Evolutionary conservation across 2,113 vertebrate species (phyloP), one percentile per base, ranked within the genome.

Genomic region (Ramphastos sulfuratus): DNA sequence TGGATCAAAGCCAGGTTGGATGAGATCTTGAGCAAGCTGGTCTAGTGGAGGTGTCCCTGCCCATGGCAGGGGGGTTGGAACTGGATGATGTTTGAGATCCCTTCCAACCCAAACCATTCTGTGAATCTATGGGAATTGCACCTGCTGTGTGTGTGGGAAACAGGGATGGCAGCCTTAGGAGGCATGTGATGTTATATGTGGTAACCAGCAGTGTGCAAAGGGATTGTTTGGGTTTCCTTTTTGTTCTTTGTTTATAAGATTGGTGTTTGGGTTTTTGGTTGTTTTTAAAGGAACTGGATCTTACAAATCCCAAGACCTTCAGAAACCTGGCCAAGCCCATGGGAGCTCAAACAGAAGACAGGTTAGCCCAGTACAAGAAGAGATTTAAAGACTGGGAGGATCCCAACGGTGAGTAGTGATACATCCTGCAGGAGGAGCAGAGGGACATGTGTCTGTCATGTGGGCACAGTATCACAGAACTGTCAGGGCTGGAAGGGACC

Each of bases 351-450:
- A 99, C 99, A 7, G 99, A 99, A 28, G 99, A 99, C 93, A 97
- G 99, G 52, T 93, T 99, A 90, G 98, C 98, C 25, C 99, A 99
- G 87, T 99, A 99, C 96, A 99, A 99, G 97, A 99, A 99, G 94
- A 97, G 99, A 55, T 99, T 99, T 93, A 99, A 99, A 96, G 99
- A 99, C 56, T 99, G 99, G 99, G 99, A 99, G 92, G 99, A 99
- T 95, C 99, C 99, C 70, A 99, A 98, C 66, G 99, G 99, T 99
- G 89, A 96, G 96, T 82, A 44, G 19, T 39, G 61, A 31, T 55
- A 28, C 12, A 30, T 60, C 6, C 24, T 54, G 27, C 33, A 69
- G 48, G 18, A 71, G 14, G 59, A 69, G 56, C n/a, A 65, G 48
- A 74, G 31, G 33, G 6, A 16, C 3, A 0, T 4, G 13, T 42